These are phyloP conservation scores for Monochamus alternatus DNA, from an alignment of 2,888 invertebrate genomes.

Conservation along the genomic window DNA sequence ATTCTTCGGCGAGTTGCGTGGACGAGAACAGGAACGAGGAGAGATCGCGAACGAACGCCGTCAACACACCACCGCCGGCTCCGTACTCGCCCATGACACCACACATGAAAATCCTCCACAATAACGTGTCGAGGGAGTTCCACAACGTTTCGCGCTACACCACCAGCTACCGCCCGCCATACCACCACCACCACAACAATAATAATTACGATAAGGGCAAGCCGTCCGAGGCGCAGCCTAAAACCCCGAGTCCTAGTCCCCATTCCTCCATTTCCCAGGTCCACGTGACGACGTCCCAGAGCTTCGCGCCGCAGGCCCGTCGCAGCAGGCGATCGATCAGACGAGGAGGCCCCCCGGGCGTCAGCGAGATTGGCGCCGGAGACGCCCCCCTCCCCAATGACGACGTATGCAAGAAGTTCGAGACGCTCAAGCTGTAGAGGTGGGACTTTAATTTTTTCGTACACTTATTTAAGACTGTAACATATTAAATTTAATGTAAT, in stretches of 20 bases:
- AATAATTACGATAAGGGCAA: constrained; percentile 43
- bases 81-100: constrained; percentile 57
- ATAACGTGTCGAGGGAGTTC: constrained; percentile 9
- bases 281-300: constrained; percentile 48
- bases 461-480: constrained; percentile 56
- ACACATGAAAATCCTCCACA: constrained; percentile 43
- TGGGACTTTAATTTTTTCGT: constrained; percentile 43
- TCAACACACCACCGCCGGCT: constrained; percentile 56
- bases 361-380: constrained; percentile 66
- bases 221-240: background rate
- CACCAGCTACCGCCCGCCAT: constrained; percentile 29
- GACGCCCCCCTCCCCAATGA: constrained; percentile 43
- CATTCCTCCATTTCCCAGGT: constrained; percentile 47
- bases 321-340: constrained; percentile 48
- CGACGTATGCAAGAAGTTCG: constrained; percentile 66
- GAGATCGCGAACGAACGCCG: constrained; percentile 43
- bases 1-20: constrained; percentile 62
- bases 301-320: constrained; percentile 48
- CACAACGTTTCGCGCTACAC: constrained; percentile 27
- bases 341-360: constrained; percentile 42
- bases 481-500: constrained; percentile 53
- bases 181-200: constrained; percentile 50
- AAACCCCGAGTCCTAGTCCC: background rate
- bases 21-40: constrained; percentile 54
- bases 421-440: constrained; percentile 63